Evolutionary conservation across 2,797 vertebrate species (phyloP).

Genomic region (Enteromius unitaeniatus): DNA sequence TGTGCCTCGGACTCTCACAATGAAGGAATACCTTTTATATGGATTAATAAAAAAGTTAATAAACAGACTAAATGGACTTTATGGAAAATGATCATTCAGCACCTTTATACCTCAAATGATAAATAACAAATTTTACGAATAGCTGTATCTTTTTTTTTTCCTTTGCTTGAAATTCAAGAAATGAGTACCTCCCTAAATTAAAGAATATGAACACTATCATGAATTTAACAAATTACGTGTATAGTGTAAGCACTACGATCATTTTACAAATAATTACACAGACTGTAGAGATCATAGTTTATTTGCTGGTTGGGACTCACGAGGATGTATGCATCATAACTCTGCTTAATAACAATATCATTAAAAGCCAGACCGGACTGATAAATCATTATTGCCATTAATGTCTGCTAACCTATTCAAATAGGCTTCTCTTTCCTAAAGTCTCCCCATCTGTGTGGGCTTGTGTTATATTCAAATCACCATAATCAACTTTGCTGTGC

Average conservation of each 20-base stretch:
- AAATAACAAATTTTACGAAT: slow-evolving; percentile 8
- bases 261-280: slow-evolving; percentile 81
- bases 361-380: slow-evolving; percentile 89
- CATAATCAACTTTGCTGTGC: slow-evolving; percentile 95
- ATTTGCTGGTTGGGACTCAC: slow-evolving; percentile 72
- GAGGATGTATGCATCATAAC: slow-evolving; percentile 74
- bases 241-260: slow-evolving; percentile 61
- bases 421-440: slow-evolving; percentile 91
- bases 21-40: not conserved
- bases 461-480: slow-evolving; percentile 89
- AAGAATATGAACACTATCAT: not conserved
- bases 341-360: slow-evolving; percentile 93
- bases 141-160: not conserved
- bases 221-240: slow-evolving; percentile 13
- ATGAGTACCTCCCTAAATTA: not conserved
- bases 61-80: slow-evolving; percentile 9
- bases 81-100: not conserved
- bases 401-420: slow-evolving; percentile 94
- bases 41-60: not conserved
- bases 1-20: not conserved
- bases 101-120: not conserved
- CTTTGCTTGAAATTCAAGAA: slow-evolving; percentile 1
- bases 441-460: slow-evolving; percentile 94
- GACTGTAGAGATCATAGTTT: slow-evolving; percentile 67
- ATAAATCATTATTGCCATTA: slow-evolving; percentile 98